Base-by-base conservation (phyloP, 2,113 vertebrate species). In the Chaetodon auriga region DNA sequence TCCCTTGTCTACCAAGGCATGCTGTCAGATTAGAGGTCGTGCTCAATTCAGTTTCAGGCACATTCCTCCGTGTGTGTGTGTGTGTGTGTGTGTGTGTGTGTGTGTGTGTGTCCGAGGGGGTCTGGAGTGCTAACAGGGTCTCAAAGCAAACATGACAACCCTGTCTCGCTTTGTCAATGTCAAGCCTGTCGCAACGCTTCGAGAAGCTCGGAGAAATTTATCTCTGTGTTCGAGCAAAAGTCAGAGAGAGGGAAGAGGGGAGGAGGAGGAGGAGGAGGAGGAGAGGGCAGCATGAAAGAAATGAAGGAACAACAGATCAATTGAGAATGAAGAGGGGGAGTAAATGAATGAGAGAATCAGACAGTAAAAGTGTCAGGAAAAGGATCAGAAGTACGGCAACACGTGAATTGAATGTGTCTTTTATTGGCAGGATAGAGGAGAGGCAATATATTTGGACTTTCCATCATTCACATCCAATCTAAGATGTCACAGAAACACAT, bases 91-190 rank as follows among this genome's bases (percentile, higher is more conserved):
- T 77, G 30, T 73, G n/a, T 65, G 45, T 63, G 53, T 66, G 23
- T 73, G 61, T 60, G 15, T 57, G 51, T 74, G 58, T 54, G 64
- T 80, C 75, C 80, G 7, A 35, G 66, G 38, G 68, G 83, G 87
- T 86, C 95, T 92, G 94, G 90, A 92, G 93, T 90, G 94, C 93
- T 94, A 94, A 93, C 94, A 88, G 90, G 84, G 82, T 92, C 88
- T 95, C 95, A 96, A 96, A 97, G 94, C 92, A 95, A 96, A 97
- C 94, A 95, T 97, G 96, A 97, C 96, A 97, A 94, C 93, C 93
- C 91, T 94, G 96, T 96, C 95, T 95, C 89, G 73, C 94, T 95
- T 94, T 95, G 95, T 96, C 96, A 96, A 74, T 90, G 94, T 95
- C 95, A 93, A 65, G 93, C 91, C 84, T 82, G 93, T 92, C 91